These are phyloP conservation scores for Aplochiton taeniatus DNA, from an alignment of 2,797 vertebrate species.

Conservation along the genomic window DNA sequence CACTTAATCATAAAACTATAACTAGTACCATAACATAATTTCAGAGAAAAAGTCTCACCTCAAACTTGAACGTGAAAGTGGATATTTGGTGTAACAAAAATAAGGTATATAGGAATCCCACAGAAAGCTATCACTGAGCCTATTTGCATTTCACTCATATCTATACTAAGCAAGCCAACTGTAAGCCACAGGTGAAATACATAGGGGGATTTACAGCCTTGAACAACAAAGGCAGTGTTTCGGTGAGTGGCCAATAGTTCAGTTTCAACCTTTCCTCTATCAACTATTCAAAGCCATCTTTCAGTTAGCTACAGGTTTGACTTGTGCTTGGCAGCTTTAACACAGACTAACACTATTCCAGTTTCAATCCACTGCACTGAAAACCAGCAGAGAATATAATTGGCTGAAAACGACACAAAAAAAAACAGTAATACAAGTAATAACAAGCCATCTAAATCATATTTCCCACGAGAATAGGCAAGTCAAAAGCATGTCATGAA, in stretches of 20 bases:
- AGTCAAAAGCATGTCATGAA: neutral
- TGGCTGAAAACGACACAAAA: neutral
- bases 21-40: no score
- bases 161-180: slow-evolving; percentile 1
- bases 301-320: slow-evolving; percentile 9
- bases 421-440: neutral
- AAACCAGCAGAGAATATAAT: slow-evolving; percentile 11
- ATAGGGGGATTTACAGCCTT: slow-evolving; percentile 4
- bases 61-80: no score
- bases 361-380: slow-evolving; percentile 24
- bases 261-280: neutral
- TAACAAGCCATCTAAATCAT: neutral
- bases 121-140: neutral
- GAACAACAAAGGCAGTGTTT: slow-evolving; percentile 15
- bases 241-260: neutral
- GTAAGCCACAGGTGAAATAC: slow-evolving; percentile 17
- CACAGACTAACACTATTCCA: slow-evolving; percentile 19
- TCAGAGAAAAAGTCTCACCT: no score
- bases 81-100: no score
- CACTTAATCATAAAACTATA: no score
- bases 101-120: no score
- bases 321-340: slow-evolving; percentile 42
- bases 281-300: slow-evolving; percentile 8
- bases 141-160: slow-evolving; percentile 4
- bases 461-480: neutral